These are phyloP conservation scores for Tympanoctomys barrerae DNA, from an alignment of 2,797 vertebrate genomes.

Conservation along the genomic window DNA sequence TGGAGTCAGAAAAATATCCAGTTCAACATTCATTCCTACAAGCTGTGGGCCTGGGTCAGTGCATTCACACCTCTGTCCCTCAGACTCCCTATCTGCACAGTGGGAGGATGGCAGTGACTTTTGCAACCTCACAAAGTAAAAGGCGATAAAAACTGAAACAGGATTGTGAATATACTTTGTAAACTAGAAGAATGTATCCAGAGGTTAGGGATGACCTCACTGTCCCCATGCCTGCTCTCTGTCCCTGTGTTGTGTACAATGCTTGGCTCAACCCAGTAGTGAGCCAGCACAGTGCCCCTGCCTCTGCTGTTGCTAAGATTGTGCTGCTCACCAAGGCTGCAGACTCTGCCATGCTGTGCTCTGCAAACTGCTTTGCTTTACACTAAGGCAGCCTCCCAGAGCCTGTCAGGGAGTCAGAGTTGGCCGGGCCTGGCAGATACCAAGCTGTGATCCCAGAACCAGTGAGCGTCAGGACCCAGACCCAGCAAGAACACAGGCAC, in stretches of 20 bases:
- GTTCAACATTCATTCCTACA: background rate
- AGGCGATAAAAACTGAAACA: background rate
- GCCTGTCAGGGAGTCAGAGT: background rate
- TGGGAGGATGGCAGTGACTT: background rate
- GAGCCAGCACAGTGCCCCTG: background rate
- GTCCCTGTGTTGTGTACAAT: background rate
- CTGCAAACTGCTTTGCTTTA: rapidly evolving
- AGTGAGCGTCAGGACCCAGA: background rate
- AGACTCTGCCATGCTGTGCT: background rate
- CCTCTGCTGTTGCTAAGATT: background rate
- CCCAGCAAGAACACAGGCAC: background rate
- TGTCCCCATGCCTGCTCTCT: background rate
- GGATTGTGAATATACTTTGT: background rate
- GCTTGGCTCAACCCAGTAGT: too few species aligned
- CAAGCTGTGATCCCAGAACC: background rate
- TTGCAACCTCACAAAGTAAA: background rate
- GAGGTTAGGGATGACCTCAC: background rate
- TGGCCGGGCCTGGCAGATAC: background rate
- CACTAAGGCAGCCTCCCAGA: background rate
- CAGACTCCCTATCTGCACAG: background rate
- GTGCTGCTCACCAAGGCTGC: background rate
- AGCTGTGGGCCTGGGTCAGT: background rate
- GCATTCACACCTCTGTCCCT: background rate
- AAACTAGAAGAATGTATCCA: background rate
- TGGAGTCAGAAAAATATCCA: background rate